phyloP scores from a whole-genome alignment of 2,113 vertebrate genomes.

The Recurvirostra avosetta region DNA sequence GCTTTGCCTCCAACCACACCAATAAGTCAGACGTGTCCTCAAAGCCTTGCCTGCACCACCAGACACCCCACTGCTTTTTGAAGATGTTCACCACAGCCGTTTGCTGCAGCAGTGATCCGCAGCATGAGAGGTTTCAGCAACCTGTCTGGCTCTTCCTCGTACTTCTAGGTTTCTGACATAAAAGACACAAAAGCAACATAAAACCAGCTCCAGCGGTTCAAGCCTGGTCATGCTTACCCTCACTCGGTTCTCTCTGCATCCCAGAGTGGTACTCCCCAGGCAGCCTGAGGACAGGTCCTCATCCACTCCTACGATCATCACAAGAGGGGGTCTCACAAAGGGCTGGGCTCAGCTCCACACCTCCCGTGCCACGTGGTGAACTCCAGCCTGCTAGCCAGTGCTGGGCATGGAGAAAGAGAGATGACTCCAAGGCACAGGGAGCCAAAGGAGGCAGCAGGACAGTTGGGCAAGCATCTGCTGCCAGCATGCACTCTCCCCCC shows the following conservation, averaged over 20 bases:
- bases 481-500: no score
- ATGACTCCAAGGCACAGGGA: neutral
- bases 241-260: no score
- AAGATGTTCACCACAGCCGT: neutral
- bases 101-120: neutral
- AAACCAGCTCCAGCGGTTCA: neutral
- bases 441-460: neutral
- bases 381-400: neutral
- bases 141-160: neutral
- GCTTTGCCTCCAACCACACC: neutral
- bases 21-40: neutral
- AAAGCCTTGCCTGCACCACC: neutral
- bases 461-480: fast-evolving
- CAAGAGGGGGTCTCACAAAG: neutral
- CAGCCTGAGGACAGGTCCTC: neutral
- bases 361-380: neutral
- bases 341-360: neutral
- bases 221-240: no score
- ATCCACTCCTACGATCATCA: neutral
- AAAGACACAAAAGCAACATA: neutral
- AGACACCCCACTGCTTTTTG: neutral
- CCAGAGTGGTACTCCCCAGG: neutral
- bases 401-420: neutral
- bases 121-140: neutral
- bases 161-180: neutral